Conservation (phyloP, 2,888 invertebrate species). For the Sclerodermus sp. region DNA sequence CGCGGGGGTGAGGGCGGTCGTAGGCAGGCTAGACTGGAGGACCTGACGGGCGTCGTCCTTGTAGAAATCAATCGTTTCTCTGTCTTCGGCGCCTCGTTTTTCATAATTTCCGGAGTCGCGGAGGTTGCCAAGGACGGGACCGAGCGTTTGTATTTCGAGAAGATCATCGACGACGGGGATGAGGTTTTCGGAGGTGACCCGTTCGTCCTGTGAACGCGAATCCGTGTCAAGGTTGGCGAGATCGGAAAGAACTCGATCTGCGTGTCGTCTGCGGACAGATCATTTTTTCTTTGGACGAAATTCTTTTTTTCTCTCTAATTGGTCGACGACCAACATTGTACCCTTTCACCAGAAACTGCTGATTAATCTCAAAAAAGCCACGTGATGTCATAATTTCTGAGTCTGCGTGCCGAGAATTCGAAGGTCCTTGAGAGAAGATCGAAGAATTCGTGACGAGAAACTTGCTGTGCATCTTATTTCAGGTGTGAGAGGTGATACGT, state of each 20-base stretch:
- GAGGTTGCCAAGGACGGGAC: constrained; percentile 39
- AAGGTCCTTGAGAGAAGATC: background rate
- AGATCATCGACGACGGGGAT: constrained; percentile 59
- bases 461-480: background rate
- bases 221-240: constrained; percentile 78
- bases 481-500: background rate
- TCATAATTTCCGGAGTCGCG: constrained; percentile 4
- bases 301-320: no score
- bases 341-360: constrained; percentile 45
- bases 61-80: constrained; percentile 7
- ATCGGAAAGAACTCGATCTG: constrained; percentile 83
- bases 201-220: constrained; percentile 72
- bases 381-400: background rate
- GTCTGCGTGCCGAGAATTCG: constrained; percentile 26
- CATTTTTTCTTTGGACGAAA: constrained; percentile 21
- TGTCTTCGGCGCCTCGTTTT: constrained; percentile 1
- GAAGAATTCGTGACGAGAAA: background rate
- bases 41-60: constrained; percentile 18
- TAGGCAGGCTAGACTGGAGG: constrained; percentile 38
- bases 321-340: constrained; percentile 8
- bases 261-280: constrained; percentile 70
- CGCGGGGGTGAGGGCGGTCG: constrained; percentile 74
- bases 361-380: constrained; percentile 17
- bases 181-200: constrained; percentile 48
- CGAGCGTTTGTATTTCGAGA: constrained; percentile 65